phyloP scores from a whole-genome alignment of 2,888 invertebrate genomes.

The Poecilus cupreus region DNA sequence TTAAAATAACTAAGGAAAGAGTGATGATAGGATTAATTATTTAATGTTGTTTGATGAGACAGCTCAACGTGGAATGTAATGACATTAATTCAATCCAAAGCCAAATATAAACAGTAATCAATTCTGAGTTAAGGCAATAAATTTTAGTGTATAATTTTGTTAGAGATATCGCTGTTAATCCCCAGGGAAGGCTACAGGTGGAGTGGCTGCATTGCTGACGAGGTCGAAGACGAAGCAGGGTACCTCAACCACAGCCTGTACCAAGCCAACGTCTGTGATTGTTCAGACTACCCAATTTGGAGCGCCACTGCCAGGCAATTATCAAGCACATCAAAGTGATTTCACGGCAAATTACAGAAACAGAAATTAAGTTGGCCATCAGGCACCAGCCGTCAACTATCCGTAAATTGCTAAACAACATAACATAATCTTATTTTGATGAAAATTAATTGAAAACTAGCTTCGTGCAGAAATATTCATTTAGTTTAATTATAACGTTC shows the following conservation, averaged over 20 bases:
- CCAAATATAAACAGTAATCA: conserved; percentile 29
- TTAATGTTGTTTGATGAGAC: neutral
- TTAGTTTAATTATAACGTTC: neutral
- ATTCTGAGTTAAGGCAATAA: conserved; percentile 13
- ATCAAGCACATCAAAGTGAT: conserved; percentile 55
- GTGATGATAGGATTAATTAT: too few species aligned
- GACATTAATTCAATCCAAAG: neutral
- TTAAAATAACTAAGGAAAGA: too few species aligned
- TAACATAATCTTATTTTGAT: conserved; percentile 25
- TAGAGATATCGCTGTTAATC: conserved; percentile 31
- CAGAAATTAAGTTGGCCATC: conserved; percentile 56
- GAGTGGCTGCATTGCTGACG: neutral
- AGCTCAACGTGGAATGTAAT: neutral
- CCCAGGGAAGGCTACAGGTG: conserved; percentile 29
- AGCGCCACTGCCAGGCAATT: conserved; percentile 40
- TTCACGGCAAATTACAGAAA: conserved; percentile 57
- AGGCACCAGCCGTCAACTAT: conserved; percentile 10
- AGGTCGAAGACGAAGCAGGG: neutral
- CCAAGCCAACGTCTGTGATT: conserved; percentile 8
- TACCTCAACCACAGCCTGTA: neutral
- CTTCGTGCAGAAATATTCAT: neutral
- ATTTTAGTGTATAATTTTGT: conserved; percentile 41
- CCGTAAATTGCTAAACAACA: neutral
- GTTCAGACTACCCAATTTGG: conserved; percentile 51
- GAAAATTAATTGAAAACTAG: conserved; percentile 23